phyloP scores from a whole-genome alignment of 1,140 invertebrate species.

The Bemisia tabaci region DNA sequence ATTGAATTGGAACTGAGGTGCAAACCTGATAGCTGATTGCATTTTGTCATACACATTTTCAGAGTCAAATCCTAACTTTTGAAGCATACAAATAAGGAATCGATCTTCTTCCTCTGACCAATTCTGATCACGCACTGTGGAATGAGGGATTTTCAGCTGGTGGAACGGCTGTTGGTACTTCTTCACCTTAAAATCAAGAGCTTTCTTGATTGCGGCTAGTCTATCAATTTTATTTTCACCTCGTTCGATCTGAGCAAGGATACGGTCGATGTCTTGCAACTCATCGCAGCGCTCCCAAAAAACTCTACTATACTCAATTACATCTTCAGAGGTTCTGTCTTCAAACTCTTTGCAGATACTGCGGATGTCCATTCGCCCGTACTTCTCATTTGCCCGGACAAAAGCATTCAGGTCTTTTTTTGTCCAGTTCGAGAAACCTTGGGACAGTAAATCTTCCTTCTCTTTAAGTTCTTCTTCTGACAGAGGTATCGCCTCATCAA shows the following conservation, averaged over 20 bases:
- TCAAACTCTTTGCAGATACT: constrained; percentile 96
- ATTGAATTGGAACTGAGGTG: constrained; percentile 95
- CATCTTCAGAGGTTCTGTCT: constrained; percentile 92
- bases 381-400: constrained; percentile 97
- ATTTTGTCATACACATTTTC: constrained; percentile 99
- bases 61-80: constrained; percentile 96
- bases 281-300: constrained; percentile 99
- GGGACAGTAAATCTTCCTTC: constrained; percentile 83
- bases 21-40: constrained; percentile 66
- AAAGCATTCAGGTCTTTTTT: constrained; percentile 98
- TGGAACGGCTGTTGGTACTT: constrained; percentile 96
- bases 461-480: constrained; percentile 77
- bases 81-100: constrained; percentile 96
- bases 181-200: constrained; percentile 95
- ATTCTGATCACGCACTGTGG: constrained; percentile 97
- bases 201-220: constrained; percentile 90
- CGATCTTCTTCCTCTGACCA: constrained; percentile 98
- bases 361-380: constrained; percentile 94
- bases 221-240: constrained; percentile 96
- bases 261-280: constrained; percentile 87
- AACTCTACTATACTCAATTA: constrained; percentile 89
- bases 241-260: constrained; percentile 95
- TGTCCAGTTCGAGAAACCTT: constrained; percentile 90
- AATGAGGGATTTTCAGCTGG: constrained; percentile 92
- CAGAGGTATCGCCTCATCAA: constrained; percentile 24